Percentiles rank a stretch among this genome's conserved stretches.
Evolutionary conservation across 2,888 invertebrate species (phyloP).

Genomic region (Clunio marinus): DNA sequence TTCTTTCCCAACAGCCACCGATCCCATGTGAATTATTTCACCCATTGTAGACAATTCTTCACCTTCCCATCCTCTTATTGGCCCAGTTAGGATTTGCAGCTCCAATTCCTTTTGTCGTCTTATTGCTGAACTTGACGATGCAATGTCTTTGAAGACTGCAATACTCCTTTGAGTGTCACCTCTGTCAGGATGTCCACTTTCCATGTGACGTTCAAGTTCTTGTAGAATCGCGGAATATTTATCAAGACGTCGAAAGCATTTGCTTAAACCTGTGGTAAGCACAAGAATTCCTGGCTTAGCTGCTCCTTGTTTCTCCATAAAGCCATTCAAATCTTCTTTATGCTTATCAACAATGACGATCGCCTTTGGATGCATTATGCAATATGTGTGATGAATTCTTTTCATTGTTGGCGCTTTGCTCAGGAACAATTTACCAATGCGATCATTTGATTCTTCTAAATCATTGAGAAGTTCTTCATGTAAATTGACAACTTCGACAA

Average conservation of each 20-base stretch:
- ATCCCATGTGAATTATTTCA: conserved; percentile 87
- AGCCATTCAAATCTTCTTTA: conserved; percentile 80
- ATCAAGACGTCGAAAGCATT: conserved; percentile 90
- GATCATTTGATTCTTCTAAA: conserved; percentile 78
- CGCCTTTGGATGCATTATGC: conserved; percentile 89
- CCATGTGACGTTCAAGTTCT: conserved; percentile 91
- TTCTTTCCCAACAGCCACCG: conserved; percentile 71
- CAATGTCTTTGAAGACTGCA: conserved; percentile 90
- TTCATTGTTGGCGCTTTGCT: conserved; percentile 79
- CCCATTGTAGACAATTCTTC: conserved; percentile 65
- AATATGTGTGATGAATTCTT: conserved; percentile 80
- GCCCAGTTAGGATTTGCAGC: conserved; percentile 88
- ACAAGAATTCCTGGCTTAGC: conserved; percentile 82
- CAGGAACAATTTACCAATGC: conserved; percentile 84
- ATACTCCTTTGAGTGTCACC: conserved; percentile 96
- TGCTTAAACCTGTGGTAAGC: conserved; percentile 86
- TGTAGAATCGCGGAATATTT: conserved; percentile 93
- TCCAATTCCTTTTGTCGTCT: conserved; percentile 94
- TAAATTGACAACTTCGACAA: conserved; percentile 78
- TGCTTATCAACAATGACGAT: conserved; percentile 89
- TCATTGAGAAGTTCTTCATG: conserved; percentile 76
- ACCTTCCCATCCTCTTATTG: conserved; percentile 94
- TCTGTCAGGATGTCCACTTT: conserved; percentile 90
- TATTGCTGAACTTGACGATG: conserved; percentile 78
- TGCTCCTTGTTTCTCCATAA: conserved; percentile 85